A percentile compares a stretch with the other conserved stretches of the same genome.
Evolutionary conservation across 1,140 invertebrate species (phyloP).

Genomic region (Eufriesea mexicana): DNA sequence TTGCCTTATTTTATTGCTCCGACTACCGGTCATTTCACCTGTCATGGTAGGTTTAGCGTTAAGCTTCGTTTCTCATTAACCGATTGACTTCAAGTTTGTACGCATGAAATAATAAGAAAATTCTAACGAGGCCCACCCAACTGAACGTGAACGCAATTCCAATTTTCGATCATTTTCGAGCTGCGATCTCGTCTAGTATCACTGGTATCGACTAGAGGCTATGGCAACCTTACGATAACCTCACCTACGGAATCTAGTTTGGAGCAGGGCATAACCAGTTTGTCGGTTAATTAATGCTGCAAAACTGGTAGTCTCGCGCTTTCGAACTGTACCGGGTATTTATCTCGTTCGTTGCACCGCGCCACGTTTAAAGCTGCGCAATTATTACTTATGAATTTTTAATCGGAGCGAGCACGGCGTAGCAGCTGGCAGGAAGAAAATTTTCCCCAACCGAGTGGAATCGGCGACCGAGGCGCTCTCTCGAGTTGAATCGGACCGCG

Average conservation of each 20-base stretch:
- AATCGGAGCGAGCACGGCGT: not conserved
- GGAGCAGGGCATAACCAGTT: constrained; percentile 58
- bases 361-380: not conserved
- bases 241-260: constrained; percentile 58
- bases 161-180: not conserved
- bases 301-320: constrained; percentile 52
- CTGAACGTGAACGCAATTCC: no score
- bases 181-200: not conserved
- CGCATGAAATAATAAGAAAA: no score
- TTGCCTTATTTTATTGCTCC: no score
- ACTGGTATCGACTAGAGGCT: constrained; percentile 27
- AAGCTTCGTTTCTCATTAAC: no score
- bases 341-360: constrained; percentile 33
- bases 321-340: constrained; percentile 31
- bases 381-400: constrained; percentile 25
- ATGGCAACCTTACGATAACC: constrained; percentile 41
- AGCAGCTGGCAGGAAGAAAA: not conserved
- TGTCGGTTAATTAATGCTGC: constrained; percentile 65
- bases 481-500: no score
- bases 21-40: no score
- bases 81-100: no score
- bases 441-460: no score
- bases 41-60: no score
- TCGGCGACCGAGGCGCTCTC: no score
- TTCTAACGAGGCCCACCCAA: no score